phyloP scores from a whole-genome alignment of 35 echinoderm and acorn worm genomes.

The Stichopus chloronotus region DNA sequence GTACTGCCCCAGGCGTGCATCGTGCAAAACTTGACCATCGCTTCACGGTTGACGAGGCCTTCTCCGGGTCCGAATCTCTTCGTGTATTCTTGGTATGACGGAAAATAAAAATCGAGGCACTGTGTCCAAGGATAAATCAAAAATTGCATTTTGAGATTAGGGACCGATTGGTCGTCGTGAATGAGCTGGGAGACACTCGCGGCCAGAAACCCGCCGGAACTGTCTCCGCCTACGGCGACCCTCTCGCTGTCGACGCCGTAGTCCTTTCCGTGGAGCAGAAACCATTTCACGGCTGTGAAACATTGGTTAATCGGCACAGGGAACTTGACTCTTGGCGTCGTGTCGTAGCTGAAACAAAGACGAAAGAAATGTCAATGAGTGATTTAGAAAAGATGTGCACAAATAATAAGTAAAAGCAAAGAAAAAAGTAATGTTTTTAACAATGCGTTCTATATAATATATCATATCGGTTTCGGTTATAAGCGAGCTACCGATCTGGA shows the following conservation, averaged over 20 bases:
- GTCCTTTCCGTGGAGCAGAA: slow-evolving; percentile 48
- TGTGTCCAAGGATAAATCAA: slow-evolving; percentile 60
- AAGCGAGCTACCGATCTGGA: too few relatives aligned
- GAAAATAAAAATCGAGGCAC: slow-evolving; percentile 30
- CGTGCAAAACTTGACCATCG: neutral
- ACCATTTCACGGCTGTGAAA: slow-evolving; percentile 56
- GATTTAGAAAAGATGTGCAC: too few relatives aligned
- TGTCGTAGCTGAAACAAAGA: slow-evolving; percentile 28
- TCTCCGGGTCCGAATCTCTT: neutral
- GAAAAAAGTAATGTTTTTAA: too few relatives aligned
- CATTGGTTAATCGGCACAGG: slow-evolving; percentile 41
- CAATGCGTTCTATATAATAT: too few relatives aligned
- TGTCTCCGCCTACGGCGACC: slow-evolving; percentile 57
- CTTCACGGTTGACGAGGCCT: neutral
- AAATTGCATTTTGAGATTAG: slow-evolving; percentile 57
- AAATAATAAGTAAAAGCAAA: too few relatives aligned
- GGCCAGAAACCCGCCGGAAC: slow-evolving; percentile 51
- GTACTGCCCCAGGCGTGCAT: slow-evolving; percentile 3
- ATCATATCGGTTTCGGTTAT: too few relatives aligned
- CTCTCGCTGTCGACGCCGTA: slow-evolving; percentile 22
- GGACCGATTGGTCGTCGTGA: slow-evolving; percentile 41
- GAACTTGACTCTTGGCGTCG: slow-evolving; percentile 50
- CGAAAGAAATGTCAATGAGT: neutral
- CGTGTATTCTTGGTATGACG: slow-evolving; percentile 38
- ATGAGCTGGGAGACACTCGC: slow-evolving; percentile 43